Base-by-base conservation (phyloP, 2,113 vertebrate species). In the Formicarius rufipectus region DNA sequence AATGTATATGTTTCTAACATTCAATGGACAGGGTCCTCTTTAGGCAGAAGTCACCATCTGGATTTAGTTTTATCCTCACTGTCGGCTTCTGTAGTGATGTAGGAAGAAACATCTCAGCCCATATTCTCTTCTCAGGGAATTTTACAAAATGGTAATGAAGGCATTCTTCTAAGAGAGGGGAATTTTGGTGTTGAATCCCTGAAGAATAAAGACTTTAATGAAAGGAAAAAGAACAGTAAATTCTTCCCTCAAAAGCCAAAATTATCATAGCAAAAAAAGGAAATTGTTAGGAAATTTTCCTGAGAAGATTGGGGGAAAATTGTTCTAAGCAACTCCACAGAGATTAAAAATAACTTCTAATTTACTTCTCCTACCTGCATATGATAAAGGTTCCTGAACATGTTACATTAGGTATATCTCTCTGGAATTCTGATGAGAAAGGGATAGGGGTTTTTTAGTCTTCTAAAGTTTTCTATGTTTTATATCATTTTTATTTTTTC, bases 291-390 rank as follows among this genome's bases (percentile, higher is more conserved):
- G 35, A 75, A 47, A 6, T 72, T 74, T 56, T 55, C 44, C 39
- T 35, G 76, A 22, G 68, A 85, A n/a, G 18, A 45, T 14, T 60
- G 60, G 3, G 30, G 90, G 44, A 55, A 68, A 64, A 78, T 89
- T 40, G 44, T 60, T 28, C 37, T 79, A 44, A 89, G 85, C 25
- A 82, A 93, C 28, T 92, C 82, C 49, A 78, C 12, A 79, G 75
- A 93, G 56, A 96, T 81, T 56, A 95, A 96, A 94, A 96, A 84
- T 92, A 93, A 24, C 53, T 89, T 94, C 42, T 92, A 94, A 94
- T 78, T 84, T 95, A 73, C n/a, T 90, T 77, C 83, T 73, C 56
- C 72, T 68, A 3, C 27, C 85, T 79, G 50, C n/a, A 62, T 91
- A 19, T 47, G 3, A 63, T 49, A 86, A 76, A 80, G 4, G 37